These are phyloP conservation scores for Crepidodera aurea DNA, from an alignment of 2,888 invertebrate genomes.

Conservation along the genomic window DNA sequence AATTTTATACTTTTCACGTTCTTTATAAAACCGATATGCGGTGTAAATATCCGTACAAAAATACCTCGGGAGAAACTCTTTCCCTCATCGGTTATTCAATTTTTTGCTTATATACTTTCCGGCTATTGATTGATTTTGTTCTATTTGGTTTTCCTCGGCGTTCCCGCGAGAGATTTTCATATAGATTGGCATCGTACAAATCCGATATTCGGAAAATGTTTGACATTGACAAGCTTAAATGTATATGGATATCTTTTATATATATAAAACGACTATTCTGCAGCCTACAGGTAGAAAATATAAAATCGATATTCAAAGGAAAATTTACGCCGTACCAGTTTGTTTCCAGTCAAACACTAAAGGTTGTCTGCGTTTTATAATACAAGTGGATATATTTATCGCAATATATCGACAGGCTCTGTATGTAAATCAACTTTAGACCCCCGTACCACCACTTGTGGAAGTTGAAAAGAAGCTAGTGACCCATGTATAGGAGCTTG, in stretches of 20 bases:
- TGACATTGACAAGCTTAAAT: conserved; percentile 2
- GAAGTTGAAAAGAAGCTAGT: no score
- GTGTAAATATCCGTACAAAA: conserved; percentile 21
- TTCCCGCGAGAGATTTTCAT: conserved; percentile 21
- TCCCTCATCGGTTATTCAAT: conserved; percentile 21
- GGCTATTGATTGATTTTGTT: conserved; percentile 25
- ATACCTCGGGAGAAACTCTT: conserved; percentile 14
- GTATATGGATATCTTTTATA: not conserved
- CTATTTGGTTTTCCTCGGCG: conserved; percentile 15
- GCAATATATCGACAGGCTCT: no score
- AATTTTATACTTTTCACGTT: conserved; percentile 19
- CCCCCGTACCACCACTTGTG: no score
- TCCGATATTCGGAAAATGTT: conserved; percentile 12
- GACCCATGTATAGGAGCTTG: no score
- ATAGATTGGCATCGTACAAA: conserved; percentile 26
- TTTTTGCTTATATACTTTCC: conserved; percentile 24
- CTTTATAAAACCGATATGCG: conserved; percentile 3
- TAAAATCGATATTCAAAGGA: no score
- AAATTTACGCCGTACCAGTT: no score
- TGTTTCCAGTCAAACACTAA: no score
- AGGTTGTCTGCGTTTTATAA: no score
- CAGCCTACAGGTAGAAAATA: no score
- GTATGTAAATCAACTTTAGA: no score
- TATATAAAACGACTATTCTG: no score
- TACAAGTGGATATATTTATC: no score